Percentiles rank a stretch among this genome's conserved stretches.
Evolutionary conservation across 2,113 vertebrate species (phyloP).

Genomic region (Pelecanoides urinatrix): DNA sequence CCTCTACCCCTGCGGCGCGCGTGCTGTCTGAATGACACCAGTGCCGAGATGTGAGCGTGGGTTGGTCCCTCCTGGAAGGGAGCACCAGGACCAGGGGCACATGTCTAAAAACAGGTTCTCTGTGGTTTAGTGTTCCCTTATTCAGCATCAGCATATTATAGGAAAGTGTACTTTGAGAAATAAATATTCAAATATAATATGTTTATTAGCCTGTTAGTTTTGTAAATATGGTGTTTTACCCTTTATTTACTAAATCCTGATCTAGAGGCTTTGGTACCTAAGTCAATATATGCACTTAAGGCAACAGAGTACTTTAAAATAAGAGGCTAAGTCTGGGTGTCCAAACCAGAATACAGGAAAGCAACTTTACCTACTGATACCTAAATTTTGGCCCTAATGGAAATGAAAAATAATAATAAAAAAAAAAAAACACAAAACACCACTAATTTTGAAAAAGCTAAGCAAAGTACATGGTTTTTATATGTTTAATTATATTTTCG

Average conservation of each 20-base stretch:
- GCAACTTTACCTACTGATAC: background rate
- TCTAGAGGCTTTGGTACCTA: background rate
- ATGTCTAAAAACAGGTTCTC: background rate
- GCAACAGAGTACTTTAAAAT: background rate
- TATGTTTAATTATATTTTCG: background rate
- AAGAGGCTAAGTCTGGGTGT: background rate
- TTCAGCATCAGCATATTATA: background rate
- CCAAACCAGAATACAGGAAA: background rate
- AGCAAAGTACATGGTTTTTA: background rate
- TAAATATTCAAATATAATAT: background rate
- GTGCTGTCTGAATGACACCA: background rate
- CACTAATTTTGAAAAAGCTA: background rate
- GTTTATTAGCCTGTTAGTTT: background rate
- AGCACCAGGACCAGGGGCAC: background rate
- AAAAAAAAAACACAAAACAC: too few species aligned
- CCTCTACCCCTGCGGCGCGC: background rate
- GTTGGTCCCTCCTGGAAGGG: background rate
- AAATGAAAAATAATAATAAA: background rate
- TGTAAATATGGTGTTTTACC: background rate
- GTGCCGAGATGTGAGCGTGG: background rate
- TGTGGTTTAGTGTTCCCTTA: fast-evolving
- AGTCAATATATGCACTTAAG: background rate
- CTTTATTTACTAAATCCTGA: background rate
- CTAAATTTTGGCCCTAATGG: background rate
- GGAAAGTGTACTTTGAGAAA: background rate